Evolutionary conservation across 1,140 invertebrate genomes (phyloP), one percentile per base, ranked within the genome.

Genomic region (Steinernema khuongi): DNA sequence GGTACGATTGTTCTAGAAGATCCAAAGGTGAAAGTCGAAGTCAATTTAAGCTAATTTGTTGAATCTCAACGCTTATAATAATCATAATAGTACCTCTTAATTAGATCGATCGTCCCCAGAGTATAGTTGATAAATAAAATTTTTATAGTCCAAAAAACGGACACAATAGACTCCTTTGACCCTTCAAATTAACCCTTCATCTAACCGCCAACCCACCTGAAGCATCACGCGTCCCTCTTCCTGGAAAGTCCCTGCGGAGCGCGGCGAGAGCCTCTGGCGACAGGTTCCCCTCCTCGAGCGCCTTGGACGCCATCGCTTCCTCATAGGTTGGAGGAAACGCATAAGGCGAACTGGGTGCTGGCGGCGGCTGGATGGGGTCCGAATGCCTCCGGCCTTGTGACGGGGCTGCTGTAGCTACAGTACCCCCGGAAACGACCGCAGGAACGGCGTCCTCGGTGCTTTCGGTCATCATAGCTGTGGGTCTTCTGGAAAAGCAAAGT

Each of bases 321-420:
- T 60, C 50, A 22, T 60, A 60, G 50, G 50, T 60, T 26, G 50
- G 50, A 11, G 50, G 50, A 22, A 60, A 60, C 50, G 50, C 50
- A 22, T 60, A 60, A 4, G 50, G 50, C 50, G 50, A 60, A 60
- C 4, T 17, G 4, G 50, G 50, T 22, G 11, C 7, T 22, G 50
- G 50, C 4, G 50, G 50, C 4, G 50, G 50, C 22, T 14, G 50
- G 19, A 60, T 60, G 2, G 11, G 50, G 50, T 60, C 50, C 7
- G 50, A 60, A 26, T 11, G 50, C 19, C 50, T 60, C 19, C 50
- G 14, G 7, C 14, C 26, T 60, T 26, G 50, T 60, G 50, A 26
- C 4, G 50, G 50, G 4, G 7, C 50, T 60, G 26, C 7, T 14
- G 50, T 60, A 22, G 50, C 50, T 22, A 60, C 50, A 60, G 50